phyloP scores from a whole-genome alignment of 2,888 invertebrate genomes.

The Lomographa bimaculata region DNA sequence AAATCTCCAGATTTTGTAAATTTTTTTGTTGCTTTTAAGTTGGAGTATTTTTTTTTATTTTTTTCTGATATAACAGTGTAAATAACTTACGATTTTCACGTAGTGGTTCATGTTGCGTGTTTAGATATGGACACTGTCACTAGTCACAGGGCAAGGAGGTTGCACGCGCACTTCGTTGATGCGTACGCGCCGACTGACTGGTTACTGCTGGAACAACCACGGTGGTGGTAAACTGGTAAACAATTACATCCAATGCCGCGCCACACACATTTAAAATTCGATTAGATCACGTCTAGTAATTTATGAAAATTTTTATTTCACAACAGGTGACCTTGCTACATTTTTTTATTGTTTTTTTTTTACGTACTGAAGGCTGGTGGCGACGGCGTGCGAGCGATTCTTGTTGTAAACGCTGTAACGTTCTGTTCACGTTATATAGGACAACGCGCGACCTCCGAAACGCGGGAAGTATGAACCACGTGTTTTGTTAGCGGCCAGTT shows the following conservation, averaged over 20 bases:
- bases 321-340: slow-evolving; percentile 31
- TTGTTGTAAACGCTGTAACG: slow-evolving; percentile 68
- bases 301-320: slow-evolving; percentile 41
- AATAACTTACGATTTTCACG: slow-evolving; percentile 68
- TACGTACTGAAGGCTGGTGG: slow-evolving; percentile 65
- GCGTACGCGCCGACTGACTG: slow-evolving; percentile 62
- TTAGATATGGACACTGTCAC: slow-evolving; percentile 60
- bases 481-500: slow-evolving; percentile 26
- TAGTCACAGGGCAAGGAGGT: slow-evolving; percentile 38
- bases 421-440: slow-evolving; percentile 75
- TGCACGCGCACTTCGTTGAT: slow-evolving; percentile 59
- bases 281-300: slow-evolving; percentile 54
- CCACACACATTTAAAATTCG: slow-evolving; percentile 31
- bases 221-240: slow-evolving; percentile 57
- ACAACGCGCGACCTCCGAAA: slow-evolving; percentile 72
- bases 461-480: slow-evolving; percentile 59
- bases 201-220: slow-evolving; percentile 65
- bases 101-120: slow-evolving; percentile 64
- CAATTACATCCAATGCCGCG: slow-evolving; percentile 55
- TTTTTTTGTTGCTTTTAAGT: too few relatives aligned
- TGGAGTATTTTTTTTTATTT: too few relatives aligned
- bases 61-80: too few relatives aligned
- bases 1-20: too few relatives aligned
- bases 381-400: slow-evolving; percentile 65
- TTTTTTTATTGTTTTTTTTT: slow-evolving; percentile 49